These are phyloP conservation scores for Antennarius striatus DNA, from an alignment of 2,113 vertebrate genomes.

Conservation along the genomic window DNA sequence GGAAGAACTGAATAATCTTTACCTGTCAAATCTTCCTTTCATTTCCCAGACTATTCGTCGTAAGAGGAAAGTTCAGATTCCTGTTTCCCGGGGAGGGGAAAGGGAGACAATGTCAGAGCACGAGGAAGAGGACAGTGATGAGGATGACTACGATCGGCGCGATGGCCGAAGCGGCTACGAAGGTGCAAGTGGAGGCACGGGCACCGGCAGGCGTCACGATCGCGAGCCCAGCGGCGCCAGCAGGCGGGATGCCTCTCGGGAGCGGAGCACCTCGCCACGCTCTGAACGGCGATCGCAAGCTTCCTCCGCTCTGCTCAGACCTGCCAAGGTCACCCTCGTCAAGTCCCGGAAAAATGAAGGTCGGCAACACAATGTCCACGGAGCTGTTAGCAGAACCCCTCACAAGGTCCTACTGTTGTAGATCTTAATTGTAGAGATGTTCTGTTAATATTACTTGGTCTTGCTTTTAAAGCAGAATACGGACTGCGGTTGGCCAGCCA, in stretches of 20 bases:
- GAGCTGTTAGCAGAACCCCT: not conserved
- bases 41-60: constrained; percentile 89
- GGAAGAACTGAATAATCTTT: not conserved
- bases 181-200: constrained; percentile 71
- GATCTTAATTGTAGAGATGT: not conserved
- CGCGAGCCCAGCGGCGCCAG: constrained; percentile 75
- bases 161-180: constrained; percentile 71
- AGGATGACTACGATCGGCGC: constrained; percentile 83
- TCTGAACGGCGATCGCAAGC: constrained; percentile 89
- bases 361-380: constrained; percentile 51
- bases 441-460: constrained; percentile 22
- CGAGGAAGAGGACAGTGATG: constrained; percentile 87
- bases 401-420: too few species aligned
- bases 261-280: constrained; percentile 90
- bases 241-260: constrained; percentile 87
- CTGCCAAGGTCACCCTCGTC: constrained; percentile 95
- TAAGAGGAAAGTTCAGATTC: constrained; percentile 96
- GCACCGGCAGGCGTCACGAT: constrained; percentile 76
- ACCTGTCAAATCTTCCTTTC: constrained; percentile 6
- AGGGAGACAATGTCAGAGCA: constrained; percentile 91
- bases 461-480: constrained; percentile 84
- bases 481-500: constrained; percentile 97
- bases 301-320: constrained; percentile 87
- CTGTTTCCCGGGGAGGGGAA: constrained; percentile 84
- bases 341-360: constrained; percentile 98